A percentile compares a stretch with the other conserved stretches of the same genome.
These are phyloP conservation scores for Indicator maculatus DNA, from an alignment of 2,113 vertebrate genomes.

Conservation along the genomic window DNA sequence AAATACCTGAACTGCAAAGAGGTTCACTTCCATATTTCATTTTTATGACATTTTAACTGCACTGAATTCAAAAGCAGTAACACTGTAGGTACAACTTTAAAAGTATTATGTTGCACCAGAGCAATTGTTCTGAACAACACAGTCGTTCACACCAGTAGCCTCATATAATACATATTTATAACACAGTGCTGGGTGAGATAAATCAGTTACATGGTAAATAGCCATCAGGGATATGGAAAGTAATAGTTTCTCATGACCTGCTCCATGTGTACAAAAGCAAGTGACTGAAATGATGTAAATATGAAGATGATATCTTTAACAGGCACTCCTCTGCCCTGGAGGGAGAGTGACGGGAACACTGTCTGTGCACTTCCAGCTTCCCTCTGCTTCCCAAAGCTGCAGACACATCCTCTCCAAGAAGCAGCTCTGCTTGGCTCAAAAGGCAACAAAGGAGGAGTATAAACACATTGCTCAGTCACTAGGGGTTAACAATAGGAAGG, in stretches of 20 bases:
- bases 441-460: neutral
- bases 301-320: constrained; percentile 45
- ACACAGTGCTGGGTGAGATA: neutral
- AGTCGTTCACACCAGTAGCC: neutral
- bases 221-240: constrained; percentile 52
- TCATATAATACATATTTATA: neutral
- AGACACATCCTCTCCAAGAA: neutral
- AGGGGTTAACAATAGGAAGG: constrained; percentile 20
- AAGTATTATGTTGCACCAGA: neutral
- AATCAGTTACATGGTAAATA: constrained; percentile 37
- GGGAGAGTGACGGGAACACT: neutral
- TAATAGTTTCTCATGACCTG: constrained; percentile 54
- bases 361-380: neutral
- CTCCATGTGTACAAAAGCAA: constrained; percentile 28
- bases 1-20: neutral
- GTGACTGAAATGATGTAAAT: constrained; percentile 43
- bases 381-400: neutral
- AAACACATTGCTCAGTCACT: neutral
- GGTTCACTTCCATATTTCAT: neutral
- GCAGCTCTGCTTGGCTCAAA: neutral
- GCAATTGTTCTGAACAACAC: neutral
- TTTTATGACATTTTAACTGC: constrained; percentile 11
- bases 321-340: constrained; percentile 39
- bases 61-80: neutral
- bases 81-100: neutral